Conservation (phyloP, 2,888 invertebrate species). For the Drosophila neotestacea region DNA sequence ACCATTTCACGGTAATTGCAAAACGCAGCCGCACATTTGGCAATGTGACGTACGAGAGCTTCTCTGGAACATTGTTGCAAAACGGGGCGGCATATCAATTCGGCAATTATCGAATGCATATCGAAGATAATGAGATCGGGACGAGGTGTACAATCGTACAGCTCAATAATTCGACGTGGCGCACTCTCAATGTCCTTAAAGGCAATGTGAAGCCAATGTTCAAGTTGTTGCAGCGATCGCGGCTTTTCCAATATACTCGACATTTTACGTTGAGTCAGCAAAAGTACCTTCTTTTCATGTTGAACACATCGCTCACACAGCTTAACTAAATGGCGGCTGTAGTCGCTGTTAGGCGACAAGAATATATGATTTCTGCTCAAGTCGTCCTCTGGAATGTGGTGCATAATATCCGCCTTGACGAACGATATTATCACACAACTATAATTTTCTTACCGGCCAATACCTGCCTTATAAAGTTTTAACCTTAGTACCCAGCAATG, state of each 20-base stretch:
- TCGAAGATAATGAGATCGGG: slow-evolving; percentile 73
- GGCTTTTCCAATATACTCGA: slow-evolving; percentile 28
- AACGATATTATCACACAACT: too few relatives aligned
- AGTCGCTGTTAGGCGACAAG: slow-evolving; percentile 54
- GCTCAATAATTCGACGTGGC: slow-evolving; percentile 56
- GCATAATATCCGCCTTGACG: too few relatives aligned
- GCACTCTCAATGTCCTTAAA: slow-evolving; percentile 64
- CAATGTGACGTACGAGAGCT: slow-evolving; percentile 58
- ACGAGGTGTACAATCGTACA: slow-evolving; percentile 49
- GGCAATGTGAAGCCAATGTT: slow-evolving; percentile 28
- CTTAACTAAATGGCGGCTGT: slow-evolving; percentile 50
- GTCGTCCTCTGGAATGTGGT: too few relatives aligned
- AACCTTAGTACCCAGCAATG: too few relatives aligned
- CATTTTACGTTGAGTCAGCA: slow-evolving; percentile 39
- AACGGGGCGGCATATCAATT: slow-evolving; percentile 51
- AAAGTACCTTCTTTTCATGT: slow-evolving; percentile 50
- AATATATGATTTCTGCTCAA: slow-evolving; percentile 52
- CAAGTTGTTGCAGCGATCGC: slow-evolving; percentile 24
- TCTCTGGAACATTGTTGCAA: slow-evolving; percentile 49
- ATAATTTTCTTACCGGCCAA: too few relatives aligned
- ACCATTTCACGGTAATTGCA: slow-evolving; percentile 50
- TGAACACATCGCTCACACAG: slow-evolving; percentile 56
- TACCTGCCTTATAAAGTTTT: too few relatives aligned
- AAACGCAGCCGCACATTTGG: slow-evolving; percentile 65
- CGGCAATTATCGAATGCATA: slow-evolving; percentile 54